Conservation (phyloP, 2,113 vertebrate species). For the Tragelaphus buxtoni region DNA sequence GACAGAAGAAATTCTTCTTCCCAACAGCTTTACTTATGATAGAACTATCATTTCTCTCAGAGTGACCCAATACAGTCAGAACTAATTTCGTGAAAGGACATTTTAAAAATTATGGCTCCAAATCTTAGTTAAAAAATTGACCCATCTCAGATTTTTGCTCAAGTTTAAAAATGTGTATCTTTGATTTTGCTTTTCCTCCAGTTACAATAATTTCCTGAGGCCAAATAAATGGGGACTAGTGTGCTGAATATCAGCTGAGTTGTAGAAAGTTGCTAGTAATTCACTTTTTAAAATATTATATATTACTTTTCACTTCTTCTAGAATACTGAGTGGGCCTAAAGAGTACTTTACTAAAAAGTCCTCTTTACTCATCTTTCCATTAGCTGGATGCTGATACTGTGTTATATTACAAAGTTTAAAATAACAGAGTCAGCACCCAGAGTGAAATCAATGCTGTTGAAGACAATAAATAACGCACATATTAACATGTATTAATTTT, state of each 20-base stretch:
- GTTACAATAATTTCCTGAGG: constrained; percentile 34
- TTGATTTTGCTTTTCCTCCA: constrained; percentile 44
- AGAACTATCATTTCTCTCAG: constrained; percentile 32
- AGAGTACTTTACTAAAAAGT: background rate
- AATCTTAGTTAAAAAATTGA: constrained; percentile 48
- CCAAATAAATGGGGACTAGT: constrained; percentile 21
- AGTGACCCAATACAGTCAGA: constrained; percentile 53
- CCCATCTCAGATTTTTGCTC: constrained; percentile 26
- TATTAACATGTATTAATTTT: background rate
- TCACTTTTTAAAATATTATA: constrained; percentile 62
- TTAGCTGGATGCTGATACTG: constrained; percentile 26
- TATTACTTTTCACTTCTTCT: constrained; percentile 55
- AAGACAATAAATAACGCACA: background rate
- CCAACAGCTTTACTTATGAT: background rate
- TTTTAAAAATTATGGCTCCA: background rate
- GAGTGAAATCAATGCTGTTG: background rate
- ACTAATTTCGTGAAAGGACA: constrained; percentile 42
- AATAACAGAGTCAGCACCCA: constrained; percentile 52
- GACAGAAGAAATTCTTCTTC: constrained; percentile 17
- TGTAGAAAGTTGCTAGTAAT: constrained; percentile 55
- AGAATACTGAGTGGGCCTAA: background rate
- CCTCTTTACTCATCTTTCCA: background rate
- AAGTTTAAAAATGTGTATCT: constrained; percentile 19
- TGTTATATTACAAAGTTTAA: constrained; percentile 56
- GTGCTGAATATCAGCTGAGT: constrained; percentile 51